phyloP scores from a whole-genome alignment of 2,797 vertebrate species.

The Lophotriccus pileatus region DNA sequence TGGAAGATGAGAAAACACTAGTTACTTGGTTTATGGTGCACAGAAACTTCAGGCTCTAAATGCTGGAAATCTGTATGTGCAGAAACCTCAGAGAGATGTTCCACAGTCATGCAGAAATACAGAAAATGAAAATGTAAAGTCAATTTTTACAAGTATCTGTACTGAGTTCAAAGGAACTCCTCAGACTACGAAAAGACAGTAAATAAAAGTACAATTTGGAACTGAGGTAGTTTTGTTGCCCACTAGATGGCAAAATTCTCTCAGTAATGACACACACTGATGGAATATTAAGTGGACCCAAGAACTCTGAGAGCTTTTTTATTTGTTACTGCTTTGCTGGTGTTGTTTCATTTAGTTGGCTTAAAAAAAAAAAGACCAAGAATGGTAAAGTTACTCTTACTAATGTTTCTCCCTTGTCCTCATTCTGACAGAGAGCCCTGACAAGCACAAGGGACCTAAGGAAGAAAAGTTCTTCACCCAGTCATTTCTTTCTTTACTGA shows the following conservation, averaged over 20 bases:
- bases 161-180: background rate
- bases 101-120: background rate
- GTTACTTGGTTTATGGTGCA: background rate
- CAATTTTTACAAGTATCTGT: background rate
- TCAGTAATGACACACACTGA: rapidly evolving
- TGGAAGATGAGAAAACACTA: background rate
- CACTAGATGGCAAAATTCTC: constrained; percentile 48
- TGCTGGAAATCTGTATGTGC: background rate
- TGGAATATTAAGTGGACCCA: background rate
- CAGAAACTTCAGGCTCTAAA: background rate
- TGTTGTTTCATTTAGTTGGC: background rate
- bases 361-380: background rate
- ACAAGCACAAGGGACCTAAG: background rate
- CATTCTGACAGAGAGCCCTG: background rate
- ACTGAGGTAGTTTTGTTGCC: background rate
- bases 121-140: background rate
- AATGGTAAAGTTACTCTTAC: background rate
- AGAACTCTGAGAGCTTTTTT: background rate
- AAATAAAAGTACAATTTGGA: background rate
- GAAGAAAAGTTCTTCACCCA: background rate
- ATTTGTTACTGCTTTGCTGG: background rate
- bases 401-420: background rate
- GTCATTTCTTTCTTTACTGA: background rate
- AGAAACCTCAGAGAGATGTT: background rate
- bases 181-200: background rate